These are phyloP conservation scores for Heliornis fulica DNA, from an alignment of 2,113 vertebrate genomes.

Conservation along the genomic window DNA sequence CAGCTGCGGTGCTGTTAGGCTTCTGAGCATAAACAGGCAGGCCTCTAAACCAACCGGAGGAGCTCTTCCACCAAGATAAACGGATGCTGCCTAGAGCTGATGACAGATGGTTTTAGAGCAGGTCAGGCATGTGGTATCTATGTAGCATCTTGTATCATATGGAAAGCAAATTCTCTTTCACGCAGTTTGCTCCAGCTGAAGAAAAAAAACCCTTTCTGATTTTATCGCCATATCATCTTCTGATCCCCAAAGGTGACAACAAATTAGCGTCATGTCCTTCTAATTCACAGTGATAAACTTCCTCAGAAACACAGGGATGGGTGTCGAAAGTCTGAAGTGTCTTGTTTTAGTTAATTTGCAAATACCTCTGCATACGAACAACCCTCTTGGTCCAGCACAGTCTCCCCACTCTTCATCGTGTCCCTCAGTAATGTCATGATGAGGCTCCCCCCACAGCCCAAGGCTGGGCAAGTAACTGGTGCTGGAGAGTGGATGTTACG, in stretches of 20 bases:
- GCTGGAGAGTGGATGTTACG: background rate
- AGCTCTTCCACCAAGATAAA: constrained; percentile 9
- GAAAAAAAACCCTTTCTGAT: background rate
- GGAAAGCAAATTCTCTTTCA: constrained; percentile 45
- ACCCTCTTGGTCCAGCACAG: background rate
- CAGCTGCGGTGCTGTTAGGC: background rate
- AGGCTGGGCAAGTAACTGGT: background rate
- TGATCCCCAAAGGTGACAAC: constrained; percentile 5
- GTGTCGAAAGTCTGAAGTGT: background rate
- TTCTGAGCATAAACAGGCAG: background rate
- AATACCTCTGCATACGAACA: background rate
- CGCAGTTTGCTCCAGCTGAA: background rate
- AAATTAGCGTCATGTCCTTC: background rate
- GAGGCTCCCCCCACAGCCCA: background rate
- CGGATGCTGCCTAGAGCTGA: background rate
- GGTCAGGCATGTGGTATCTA: constrained; percentile 21
- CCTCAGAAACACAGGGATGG: background rate
- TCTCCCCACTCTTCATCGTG: background rate
- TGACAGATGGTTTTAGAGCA: constrained; percentile 53
- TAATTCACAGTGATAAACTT: background rate
- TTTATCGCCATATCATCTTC: background rate
- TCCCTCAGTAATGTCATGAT: background rate
- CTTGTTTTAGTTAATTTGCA: background rate
- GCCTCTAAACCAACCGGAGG: background rate
- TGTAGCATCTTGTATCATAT: constrained; percentile 9